Evolutionary conservation across 1,140 invertebrate species (phyloP).

Genomic region (Caenorhabditis remanei): DNA sequence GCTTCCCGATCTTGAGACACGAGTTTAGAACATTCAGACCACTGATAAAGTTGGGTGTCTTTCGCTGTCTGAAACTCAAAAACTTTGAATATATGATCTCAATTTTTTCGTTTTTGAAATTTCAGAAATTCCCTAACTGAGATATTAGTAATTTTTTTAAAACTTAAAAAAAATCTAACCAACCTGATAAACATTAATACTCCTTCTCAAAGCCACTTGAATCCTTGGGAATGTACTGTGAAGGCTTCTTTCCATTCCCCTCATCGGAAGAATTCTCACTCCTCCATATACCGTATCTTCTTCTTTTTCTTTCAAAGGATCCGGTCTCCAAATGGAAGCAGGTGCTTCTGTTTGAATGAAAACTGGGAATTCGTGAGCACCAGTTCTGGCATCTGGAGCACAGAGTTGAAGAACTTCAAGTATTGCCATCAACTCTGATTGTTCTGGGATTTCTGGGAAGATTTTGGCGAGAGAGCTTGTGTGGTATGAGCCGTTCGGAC

Average conservation of each 20-base stretch:
- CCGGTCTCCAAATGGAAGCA: slow-evolving; percentile 84
- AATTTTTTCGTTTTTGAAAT: neutral
- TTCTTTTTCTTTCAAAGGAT: slow-evolving; percentile 70
- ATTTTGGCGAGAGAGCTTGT: slow-evolving; percentile 86
- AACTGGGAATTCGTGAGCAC: slow-evolving; percentile 83
- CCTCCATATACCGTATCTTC: slow-evolving; percentile 78
- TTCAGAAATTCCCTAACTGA: too few species aligned
- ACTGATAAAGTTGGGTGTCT: slow-evolving; percentile 85
- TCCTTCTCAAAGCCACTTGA: slow-evolving; percentile 83
- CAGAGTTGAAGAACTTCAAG: slow-evolving; percentile 84
- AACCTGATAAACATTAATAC: slow-evolving; percentile 81
- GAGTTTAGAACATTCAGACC: slow-evolving; percentile 86
- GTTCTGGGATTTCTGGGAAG: slow-evolving; percentile 84
- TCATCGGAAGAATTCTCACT: slow-evolving; percentile 68
- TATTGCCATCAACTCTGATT: slow-evolving; percentile 83
- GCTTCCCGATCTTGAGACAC: slow-evolving; percentile 84
- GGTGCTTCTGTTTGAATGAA: slow-evolving; percentile 85
- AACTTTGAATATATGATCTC: too few species aligned
- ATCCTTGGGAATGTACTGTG: slow-evolving; percentile 77
- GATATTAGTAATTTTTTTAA: too few species aligned
- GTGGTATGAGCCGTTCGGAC: slow-evolving; percentile 84
- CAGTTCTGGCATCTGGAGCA: slow-evolving; percentile 83
- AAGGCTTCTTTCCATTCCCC: slow-evolving; percentile 76
- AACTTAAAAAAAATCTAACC: too few species aligned
- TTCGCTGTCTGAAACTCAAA: slow-evolving; percentile 78